Percentiles rank a stretch among this genome's conserved stretches.
Conservation (phyloP, 2,113 vertebrate species). For the Tyto alba region DNA sequence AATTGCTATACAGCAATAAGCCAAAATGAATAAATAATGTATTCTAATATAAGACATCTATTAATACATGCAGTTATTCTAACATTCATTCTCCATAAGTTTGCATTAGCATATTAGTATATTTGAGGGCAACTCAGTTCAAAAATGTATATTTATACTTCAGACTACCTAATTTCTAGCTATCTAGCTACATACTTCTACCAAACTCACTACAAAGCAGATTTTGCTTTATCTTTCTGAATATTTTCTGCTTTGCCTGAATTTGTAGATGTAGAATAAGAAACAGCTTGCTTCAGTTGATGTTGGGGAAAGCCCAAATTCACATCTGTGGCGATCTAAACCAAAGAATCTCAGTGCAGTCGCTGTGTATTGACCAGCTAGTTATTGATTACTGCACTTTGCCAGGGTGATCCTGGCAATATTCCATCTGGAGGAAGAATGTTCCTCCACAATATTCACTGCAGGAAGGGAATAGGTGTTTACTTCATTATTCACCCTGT, state of each 20-base stretch:
- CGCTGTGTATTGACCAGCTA: not conserved
- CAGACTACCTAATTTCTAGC: not conserved
- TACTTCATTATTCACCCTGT: not conserved
- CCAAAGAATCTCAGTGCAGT: not conserved
- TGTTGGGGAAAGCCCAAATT: not conserved
- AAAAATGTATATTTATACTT: not conserved
- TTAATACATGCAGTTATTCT: not conserved
- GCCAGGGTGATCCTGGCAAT: not conserved
- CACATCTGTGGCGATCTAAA: not conserved
- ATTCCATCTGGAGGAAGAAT: not conserved
- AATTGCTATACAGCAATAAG: not conserved
- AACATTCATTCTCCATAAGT: not conserved
- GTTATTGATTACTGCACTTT: not conserved
- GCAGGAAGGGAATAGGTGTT: not conserved
- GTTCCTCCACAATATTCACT: not conserved
- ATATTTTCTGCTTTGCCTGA: not conserved
- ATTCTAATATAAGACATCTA: not conserved
- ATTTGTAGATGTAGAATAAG: not conserved
- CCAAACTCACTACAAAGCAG: not conserved
- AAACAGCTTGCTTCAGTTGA: not conserved
- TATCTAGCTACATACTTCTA: not conserved
- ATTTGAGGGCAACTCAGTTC: not conserved
- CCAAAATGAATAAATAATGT: not conserved
- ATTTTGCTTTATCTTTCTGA: not conserved
- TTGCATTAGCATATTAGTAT: not conserved